Conservation (phyloP, 2,888 invertebrate genomes). For the Chaetoderma sp. region DNA sequence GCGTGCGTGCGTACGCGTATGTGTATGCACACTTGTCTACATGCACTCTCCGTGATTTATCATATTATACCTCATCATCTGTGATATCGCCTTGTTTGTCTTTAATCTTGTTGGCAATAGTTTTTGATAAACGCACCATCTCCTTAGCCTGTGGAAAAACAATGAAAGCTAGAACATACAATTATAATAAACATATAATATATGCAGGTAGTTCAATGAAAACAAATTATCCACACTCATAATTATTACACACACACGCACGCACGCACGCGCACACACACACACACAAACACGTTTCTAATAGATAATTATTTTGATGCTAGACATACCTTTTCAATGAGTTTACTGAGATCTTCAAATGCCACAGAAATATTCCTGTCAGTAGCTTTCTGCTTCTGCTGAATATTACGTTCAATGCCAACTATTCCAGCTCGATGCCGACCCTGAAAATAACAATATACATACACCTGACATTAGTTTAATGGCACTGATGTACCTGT, state of each 20-base stretch:
- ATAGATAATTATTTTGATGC: no score
- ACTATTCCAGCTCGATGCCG: slow-evolving; percentile 84
- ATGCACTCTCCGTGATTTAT: no score
- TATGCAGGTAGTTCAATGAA: neutral
- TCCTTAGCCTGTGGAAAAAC: slow-evolving; percentile 80
- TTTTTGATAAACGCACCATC: slow-evolving; percentile 93
- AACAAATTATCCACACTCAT: neutral
- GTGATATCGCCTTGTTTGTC: slow-evolving; percentile 95
- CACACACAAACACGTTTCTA: neutral
- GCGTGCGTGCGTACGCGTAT: no score
- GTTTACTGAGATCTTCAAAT: slow-evolving; percentile 92
- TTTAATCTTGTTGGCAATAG: slow-evolving; percentile 91
- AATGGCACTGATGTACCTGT: no score
- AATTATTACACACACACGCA: neutral
- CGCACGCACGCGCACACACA: no score
- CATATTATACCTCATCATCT: slow-evolving; percentile 85
- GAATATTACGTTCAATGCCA: slow-evolving; percentile 93
- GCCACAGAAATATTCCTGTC: slow-evolving; percentile 92
- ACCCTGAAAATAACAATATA: slow-evolving; percentile 45
- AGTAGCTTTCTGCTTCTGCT: slow-evolving; percentile 90
- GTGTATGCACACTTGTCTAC: no score
- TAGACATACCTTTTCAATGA: slow-evolving; percentile 87
- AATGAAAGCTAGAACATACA: neutral
- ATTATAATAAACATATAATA: neutral
- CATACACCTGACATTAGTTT: no score